Conservation (phyloP, 2,888 invertebrate species). For the Phortica magna region DNA sequence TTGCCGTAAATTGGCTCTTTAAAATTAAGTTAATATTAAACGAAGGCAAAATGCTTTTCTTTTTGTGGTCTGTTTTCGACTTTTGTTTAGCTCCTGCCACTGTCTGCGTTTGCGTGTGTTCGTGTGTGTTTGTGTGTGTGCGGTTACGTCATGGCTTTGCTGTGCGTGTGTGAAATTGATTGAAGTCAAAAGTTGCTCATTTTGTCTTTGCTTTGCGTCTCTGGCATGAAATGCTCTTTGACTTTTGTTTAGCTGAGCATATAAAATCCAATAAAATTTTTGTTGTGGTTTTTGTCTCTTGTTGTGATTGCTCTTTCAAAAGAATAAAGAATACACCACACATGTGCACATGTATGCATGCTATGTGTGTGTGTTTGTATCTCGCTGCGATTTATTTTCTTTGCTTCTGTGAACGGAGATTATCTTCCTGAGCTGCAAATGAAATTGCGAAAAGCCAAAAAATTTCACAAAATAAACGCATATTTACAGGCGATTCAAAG, state of each 20-base stretch:
- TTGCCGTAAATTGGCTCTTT: not conserved
- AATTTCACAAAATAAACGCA: conserved; percentile 34
- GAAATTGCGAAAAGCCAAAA: conserved; percentile 30
- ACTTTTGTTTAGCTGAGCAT: conserved; percentile 28
- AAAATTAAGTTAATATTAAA: conserved; percentile 15
- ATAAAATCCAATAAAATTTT: conserved; percentile 34
- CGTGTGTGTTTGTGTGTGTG: not conserved
- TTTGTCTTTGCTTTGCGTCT: not conserved
- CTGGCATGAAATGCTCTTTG: conserved; percentile 1
- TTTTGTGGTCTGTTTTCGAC: not conserved
- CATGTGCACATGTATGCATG: not conserved
- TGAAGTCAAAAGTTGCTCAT: conserved; percentile 23
- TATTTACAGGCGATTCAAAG: conserved; percentile 29
- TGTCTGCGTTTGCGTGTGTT: not conserved
- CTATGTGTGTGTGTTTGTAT: not conserved
- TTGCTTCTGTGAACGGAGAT: conserved; percentile 28
- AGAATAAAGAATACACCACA: not conserved
- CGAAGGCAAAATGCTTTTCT: not conserved
- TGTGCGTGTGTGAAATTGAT: conserved; percentile 19
- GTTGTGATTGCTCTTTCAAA: not conserved
- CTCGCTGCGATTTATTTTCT: conserved; percentile 5
- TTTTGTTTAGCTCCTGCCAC: not conserved
- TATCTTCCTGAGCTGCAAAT: conserved; percentile 31
- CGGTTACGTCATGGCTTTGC: not conserved
- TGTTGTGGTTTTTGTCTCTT: conserved; percentile 19